Conservation (phyloP, 2,888 invertebrate species). For the Priocnemis perturbator region DNA sequence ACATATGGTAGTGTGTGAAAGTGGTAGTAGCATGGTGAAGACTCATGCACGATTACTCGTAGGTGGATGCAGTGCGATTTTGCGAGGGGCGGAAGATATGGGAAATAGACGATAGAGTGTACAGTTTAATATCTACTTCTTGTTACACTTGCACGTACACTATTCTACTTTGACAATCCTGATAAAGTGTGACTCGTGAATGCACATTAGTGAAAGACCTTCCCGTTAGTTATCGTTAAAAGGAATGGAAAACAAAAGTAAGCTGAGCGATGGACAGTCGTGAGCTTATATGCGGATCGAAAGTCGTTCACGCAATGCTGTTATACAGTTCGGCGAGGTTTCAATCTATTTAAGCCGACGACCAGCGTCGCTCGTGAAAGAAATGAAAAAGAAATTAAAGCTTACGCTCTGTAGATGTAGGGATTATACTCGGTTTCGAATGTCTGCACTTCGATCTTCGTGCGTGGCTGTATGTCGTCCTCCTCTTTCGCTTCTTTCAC, state of each 20-base stretch:
- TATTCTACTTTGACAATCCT: background rate
- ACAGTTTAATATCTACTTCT: conserved; percentile 5
- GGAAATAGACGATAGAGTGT: background rate
- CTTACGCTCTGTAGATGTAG: conserved; percentile 56
- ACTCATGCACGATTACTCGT: conserved; percentile 39
- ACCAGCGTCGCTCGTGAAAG: background rate
- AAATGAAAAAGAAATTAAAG: conserved; percentile 37
- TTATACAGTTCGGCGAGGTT: background rate
- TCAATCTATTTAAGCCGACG: background rate
- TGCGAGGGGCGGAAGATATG: background rate
- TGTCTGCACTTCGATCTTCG: conserved; percentile 53
- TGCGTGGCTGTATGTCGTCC: conserved; percentile 32
- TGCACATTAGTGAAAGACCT: background rate
- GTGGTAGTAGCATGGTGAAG: conserved; percentile 24
- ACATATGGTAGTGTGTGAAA: conserved; percentile 26
- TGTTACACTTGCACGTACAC: background rate
- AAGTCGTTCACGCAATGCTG: no score
- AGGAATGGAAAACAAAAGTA: background rate
- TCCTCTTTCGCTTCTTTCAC: conserved; percentile 31
- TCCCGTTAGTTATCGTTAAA: background rate
- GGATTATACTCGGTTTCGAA: conserved; percentile 39
- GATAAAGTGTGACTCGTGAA: background rate
- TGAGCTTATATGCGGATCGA: background rate
- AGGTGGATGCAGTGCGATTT: conserved; percentile 10
- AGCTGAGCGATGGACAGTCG: background rate